Base-by-base conservation (phyloP, 1,140 invertebrate species). In the Lerema accius region DNA sequence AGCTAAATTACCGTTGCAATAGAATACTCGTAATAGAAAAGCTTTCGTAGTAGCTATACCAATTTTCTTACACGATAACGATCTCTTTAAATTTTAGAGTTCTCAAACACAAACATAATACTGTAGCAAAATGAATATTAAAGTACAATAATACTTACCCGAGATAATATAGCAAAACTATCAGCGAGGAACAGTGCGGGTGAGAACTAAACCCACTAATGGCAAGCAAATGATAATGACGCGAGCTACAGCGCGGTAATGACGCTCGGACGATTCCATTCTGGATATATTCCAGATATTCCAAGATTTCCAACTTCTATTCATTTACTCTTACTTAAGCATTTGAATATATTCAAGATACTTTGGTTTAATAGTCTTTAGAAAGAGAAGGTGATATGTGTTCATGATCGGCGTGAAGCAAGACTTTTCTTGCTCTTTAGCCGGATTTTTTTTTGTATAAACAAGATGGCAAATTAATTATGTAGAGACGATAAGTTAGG, bases 201-300 rank as follows among this genome's bases (percentile, higher is more conserved):
- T 46, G 55, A n/a, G 55, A 58, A 46, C 42, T 58, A 58, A 46
- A 46, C 26, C 42, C 53, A 56, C 51, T 55, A 55, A 55, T 55
- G 51, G 51, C 51, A 43, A 55, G 51, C 53, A 58, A 58, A 58
- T 58, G 53, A 58, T 58, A 58, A 58, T 58, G 55, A 58, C 55
- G 45, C 55, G 42, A 32, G 55, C 17, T 23, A 58, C 42, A 42
- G 42, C 42, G 15, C 55, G 26, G 43, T 58, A 58, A 58, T 58
- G 42, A 58, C 42, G 55, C 55, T 43, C 16, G 55, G 55, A 58
- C 55, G 40, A 19, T 37, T 35, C 42, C 42, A 58, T 35, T 46
- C 55, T 46, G 39, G 55, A 37, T 58, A 46, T 46, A 58, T 46
- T 58, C 55, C 42, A 46, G 55, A 46, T 58, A 58, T 58, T 58